Conservation (phyloP, 2,888 invertebrate species). For the Macrophya annulata region DNA sequence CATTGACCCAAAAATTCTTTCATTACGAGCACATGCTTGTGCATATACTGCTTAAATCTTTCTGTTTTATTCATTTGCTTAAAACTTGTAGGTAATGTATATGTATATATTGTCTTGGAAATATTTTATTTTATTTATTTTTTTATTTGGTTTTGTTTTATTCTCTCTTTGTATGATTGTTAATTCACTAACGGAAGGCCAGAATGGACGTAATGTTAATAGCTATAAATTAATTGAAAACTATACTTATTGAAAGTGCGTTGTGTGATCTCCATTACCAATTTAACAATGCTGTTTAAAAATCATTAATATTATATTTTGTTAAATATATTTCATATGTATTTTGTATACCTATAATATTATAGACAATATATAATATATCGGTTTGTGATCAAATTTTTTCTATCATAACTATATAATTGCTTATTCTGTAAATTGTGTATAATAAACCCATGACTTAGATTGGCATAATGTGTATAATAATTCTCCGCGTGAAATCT, state of each 20-base stretch:
- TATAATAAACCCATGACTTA: neutral
- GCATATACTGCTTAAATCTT: neutral
- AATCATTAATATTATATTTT: slow-evolving; percentile 5
- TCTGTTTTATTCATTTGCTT: slow-evolving; percentile 11
- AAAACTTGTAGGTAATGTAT: neutral
- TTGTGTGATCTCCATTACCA: slow-evolving; percentile 1
- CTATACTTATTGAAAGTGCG: slow-evolving; percentile 15
- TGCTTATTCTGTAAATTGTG: neutral
- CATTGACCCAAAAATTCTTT: neutral
- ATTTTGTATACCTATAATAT: slow-evolving; percentile 14
- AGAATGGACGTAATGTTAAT: slow-evolving; percentile 57
- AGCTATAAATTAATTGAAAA: neutral
- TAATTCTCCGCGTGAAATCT: slow-evolving; percentile 18
- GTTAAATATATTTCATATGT: slow-evolving; percentile 11
- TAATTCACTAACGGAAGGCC: slow-evolving; percentile 54
- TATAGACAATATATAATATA: neutral
- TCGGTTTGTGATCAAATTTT: neutral
- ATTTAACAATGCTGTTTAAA: slow-evolving; percentile 51
- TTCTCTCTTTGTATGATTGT: slow-evolving; percentile 69
- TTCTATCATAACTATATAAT: slow-evolving; percentile 16
- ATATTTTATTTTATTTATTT: neutral
- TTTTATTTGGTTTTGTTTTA: slow-evolving; percentile 49
- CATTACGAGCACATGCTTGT: neutral
- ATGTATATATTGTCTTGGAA: slow-evolving; percentile 50
- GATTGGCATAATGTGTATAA: neutral